These are phyloP conservation scores for Orthosia incerta DNA, from an alignment of 2,888 invertebrate genomes.

Conservation along the genomic window DNA sequence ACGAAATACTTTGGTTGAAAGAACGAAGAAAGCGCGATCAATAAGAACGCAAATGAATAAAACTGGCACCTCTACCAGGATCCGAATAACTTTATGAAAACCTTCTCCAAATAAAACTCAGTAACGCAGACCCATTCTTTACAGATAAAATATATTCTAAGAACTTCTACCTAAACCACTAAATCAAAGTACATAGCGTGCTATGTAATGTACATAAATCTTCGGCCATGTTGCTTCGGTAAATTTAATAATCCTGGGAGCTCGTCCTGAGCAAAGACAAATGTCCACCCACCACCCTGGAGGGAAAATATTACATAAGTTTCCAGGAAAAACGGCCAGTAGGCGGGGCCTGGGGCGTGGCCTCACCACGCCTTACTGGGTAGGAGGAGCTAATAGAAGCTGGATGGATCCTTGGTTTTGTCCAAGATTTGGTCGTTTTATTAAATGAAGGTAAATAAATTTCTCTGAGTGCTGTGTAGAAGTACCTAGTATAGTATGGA, in stretches of 20 bases:
- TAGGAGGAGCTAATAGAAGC: slow-evolving; percentile 60
- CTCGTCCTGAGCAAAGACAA: slow-evolving; percentile 78
- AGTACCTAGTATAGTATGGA: slow-evolving; percentile 37
- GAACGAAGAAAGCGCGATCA: background rate
- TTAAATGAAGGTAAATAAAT: slow-evolving; percentile 68
- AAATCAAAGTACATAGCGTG: slow-evolving; percentile 69
- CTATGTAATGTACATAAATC: slow-evolving; percentile 68
- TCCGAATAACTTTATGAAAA: slow-evolving; percentile 31
- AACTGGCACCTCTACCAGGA: background rate
- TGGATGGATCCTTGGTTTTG: slow-evolving; percentile 41
- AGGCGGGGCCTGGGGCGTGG: slow-evolving; percentile 70
- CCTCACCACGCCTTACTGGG: slow-evolving; percentile 66
- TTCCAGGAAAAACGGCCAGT: slow-evolving; percentile 67
- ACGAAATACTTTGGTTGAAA: background rate
- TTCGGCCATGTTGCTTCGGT: slow-evolving; percentile 79
- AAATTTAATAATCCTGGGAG: slow-evolving; percentile 85
- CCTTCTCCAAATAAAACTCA: slow-evolving; percentile 49
- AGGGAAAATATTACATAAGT: slow-evolving; percentile 78
- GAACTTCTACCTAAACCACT: slow-evolving; percentile 61
- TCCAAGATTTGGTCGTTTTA: slow-evolving; percentile 56
- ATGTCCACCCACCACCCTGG: slow-evolving; percentile 82
- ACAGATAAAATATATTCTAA: slow-evolving; percentile 62
- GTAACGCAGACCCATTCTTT: slow-evolving; percentile 55
- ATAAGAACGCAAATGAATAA: slow-evolving; percentile 22
- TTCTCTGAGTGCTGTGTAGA: slow-evolving; percentile 61